These are phyloP conservation scores for Acanthurus tractus DNA, from an alignment of 2,797 vertebrate species.

Conservation along the genomic window DNA sequence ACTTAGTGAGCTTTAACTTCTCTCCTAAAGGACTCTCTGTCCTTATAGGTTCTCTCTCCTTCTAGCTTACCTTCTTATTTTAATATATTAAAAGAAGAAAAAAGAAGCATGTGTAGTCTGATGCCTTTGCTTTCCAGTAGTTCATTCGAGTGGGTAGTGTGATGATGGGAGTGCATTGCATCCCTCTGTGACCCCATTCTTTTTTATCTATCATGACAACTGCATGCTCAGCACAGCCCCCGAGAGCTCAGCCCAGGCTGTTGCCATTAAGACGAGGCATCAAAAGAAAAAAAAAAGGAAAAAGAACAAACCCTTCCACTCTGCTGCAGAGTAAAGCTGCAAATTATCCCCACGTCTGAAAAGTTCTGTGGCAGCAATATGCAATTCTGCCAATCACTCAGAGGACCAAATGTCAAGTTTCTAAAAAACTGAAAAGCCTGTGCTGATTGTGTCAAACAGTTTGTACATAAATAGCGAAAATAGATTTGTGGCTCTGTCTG, in stretches of 20 bases:
- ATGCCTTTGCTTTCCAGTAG: constrained; percentile 64
- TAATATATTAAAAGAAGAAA: constrained; percentile 21
- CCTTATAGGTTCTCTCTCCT: constrained; percentile 8
- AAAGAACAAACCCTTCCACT: constrained; percentile 9
- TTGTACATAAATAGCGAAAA: constrained; percentile 62
- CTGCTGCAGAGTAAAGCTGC: constrained; percentile 41
- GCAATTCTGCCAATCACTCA: constrained; percentile 66
- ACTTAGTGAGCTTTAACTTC: constrained; percentile 16
- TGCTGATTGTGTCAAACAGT: constrained; percentile 71
- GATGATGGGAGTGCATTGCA: constrained; percentile 55
- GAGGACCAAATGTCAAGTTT: constrained; percentile 65
- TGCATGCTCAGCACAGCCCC: constrained; percentile 79
- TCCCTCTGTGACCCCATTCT: constrained; percentile 75
- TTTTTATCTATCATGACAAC: constrained; percentile 80
- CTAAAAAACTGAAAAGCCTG: constrained; percentile 45
- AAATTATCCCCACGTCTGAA: constrained; percentile 59
- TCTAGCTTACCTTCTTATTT: not conserved
- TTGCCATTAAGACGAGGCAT: constrained; percentile 70
- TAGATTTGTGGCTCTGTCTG: constrained; percentile 48
- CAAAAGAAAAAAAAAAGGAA: constrained; percentile 50
- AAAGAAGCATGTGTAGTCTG: not conserved
- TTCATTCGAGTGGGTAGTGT: constrained; percentile 43
- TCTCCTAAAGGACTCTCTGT: constrained; percentile 5
- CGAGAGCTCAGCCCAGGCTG: constrained; percentile 66
- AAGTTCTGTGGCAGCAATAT: constrained; percentile 62